Evolutionary conservation across 92 coral and sea anemone species (phyloP).

Genomic region (Micromussa lordhowensis): DNA sequence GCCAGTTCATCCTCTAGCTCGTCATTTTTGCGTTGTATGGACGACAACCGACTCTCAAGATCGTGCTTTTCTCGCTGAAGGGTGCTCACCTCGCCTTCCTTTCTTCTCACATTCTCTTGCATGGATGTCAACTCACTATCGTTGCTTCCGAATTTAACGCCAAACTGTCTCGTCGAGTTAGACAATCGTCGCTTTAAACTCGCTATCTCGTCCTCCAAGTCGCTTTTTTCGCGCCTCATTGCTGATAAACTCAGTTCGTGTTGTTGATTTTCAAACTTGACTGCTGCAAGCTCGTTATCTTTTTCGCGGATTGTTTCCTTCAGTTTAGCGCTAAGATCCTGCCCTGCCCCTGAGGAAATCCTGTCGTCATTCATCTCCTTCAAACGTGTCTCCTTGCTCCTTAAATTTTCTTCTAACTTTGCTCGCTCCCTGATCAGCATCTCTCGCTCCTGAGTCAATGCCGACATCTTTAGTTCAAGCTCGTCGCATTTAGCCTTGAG

Average conservation of each 20-base stretch:
- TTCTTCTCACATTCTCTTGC: conserved; percentile 69
- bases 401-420: conserved; percentile 71
- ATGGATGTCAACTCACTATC: conserved; percentile 64
- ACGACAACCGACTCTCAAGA: conserved; percentile 67
- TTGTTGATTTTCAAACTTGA: conserved; percentile 78
- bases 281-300: conserved; percentile 73
- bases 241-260: conserved; percentile 72
- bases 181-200: conserved; percentile 61
- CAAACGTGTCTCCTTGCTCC: conserved; percentile 55
- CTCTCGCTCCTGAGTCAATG: conserved; percentile 72
- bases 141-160: conserved; percentile 37
- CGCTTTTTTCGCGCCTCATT: conserved; percentile 81
- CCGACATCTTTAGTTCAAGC: conserved; percentile 53
- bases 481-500: conserved; percentile 73
- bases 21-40: conserved; percentile 85
- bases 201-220: conserved; percentile 83
- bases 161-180: conserved; percentile 24
- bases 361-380: conserved; percentile 45
- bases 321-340: conserved; percentile 62
- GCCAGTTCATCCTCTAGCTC: conserved; percentile 86
- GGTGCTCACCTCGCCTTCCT: conserved; percentile 76
- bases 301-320: conserved; percentile 73
- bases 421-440: conserved; percentile 73
- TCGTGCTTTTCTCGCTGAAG: conserved; percentile 80
- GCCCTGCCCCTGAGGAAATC: conserved; percentile 5